Evolutionary conservation across 2,797 vertebrate species (phyloP).

Genomic region (Diceros bicornis): DNA sequence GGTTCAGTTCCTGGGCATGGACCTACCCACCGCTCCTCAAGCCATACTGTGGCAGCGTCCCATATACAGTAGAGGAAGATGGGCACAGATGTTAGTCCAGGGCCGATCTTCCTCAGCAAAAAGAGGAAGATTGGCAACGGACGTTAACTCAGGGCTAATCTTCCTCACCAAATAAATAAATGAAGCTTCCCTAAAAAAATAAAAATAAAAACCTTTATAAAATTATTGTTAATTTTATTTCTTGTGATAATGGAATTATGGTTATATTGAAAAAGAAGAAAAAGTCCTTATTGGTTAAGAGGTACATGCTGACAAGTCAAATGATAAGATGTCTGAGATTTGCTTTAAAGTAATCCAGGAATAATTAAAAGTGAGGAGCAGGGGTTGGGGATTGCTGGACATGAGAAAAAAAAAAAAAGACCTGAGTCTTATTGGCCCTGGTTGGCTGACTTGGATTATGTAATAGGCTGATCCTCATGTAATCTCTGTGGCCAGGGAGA

Average conservation of each 20-base stretch:
- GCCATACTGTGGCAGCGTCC: no score
- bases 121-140: no score
- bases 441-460: background rate
- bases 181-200: no score
- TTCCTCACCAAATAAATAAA: no score
- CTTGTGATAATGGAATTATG: background rate
- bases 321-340: background rate
- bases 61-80: no score
- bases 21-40: no score
- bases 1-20: no score
- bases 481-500: background rate
- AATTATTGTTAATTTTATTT: background rate
- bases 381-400: background rate
- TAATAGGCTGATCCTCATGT: background rate
- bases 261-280: conserved; percentile 7
- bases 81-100: no score
- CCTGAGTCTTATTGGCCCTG: background rate
- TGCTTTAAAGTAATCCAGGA: conserved; percentile 5
- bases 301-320: background rate
- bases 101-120: no score
- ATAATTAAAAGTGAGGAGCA: background rate
- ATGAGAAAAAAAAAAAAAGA: background rate
- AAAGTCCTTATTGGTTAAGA: conserved; percentile 15
- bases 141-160: no score
- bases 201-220: background rate